Base-by-base conservation (phyloP, 2,888 invertebrate species). In the Molorchus minor region DNA sequence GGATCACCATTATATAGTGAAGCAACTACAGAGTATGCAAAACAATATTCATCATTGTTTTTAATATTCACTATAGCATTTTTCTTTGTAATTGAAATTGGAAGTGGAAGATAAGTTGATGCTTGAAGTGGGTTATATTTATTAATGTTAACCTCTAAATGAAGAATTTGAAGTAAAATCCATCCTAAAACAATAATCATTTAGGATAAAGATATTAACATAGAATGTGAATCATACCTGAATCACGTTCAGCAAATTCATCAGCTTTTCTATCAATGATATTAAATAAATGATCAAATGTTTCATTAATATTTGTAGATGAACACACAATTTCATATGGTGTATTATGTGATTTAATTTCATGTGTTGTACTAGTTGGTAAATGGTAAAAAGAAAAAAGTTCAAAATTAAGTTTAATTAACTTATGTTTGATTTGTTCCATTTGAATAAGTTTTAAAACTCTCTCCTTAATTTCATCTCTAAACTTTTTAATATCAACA, bases 301-400 rank as follows among this genome's bases (percentile, higher is more conserved):
- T n/a, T n/a, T 33, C 33, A 10, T 33, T 12, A n/a, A 33, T 7
- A 33, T 41, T 41, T 13, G 20, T 41, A 12, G 41, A 41, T 3
- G 13, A 20, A 10, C n/a, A 33, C 33, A 33, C n/a, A 10, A 33
- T n/a, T 43, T 43, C 1, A 3, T 17, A 40, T 40, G 40, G 17
- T 40, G 40, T 40, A 40, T 40, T 40, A 17, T 40, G 17, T 19
- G 19, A 41, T 17, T 41, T 43, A 43, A 43, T 43, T 43, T 20
- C 21, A 4, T 43, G 43, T 21, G 5, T 43, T 43, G 20, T 20
- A 43, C 20, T 21, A 43, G 21, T 21, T 21, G 21, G 43, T 21
- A 21, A 21, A n/a, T 43, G 8, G 25, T 43, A 21, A 21, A 43
- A 5, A 43, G 43, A 43, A 43, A 43, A 21, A 21, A 43, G 21